Evolutionary conservation across 2,797 vertebrate species (phyloP).

Genomic region (Poecilia picta): DNA sequence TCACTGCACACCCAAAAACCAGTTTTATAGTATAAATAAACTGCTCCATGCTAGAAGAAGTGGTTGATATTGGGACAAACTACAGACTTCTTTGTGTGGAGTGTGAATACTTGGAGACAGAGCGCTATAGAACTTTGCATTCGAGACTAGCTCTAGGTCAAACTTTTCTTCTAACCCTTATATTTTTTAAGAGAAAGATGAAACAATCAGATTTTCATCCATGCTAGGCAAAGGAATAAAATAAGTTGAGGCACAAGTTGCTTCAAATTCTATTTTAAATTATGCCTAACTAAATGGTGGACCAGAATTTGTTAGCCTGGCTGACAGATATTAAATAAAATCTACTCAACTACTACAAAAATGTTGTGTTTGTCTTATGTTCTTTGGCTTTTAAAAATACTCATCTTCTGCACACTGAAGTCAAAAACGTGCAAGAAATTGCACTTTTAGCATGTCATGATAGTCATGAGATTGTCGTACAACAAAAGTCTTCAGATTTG

Average conservation of each 20-base stretch:
- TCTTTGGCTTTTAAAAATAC: not conserved
- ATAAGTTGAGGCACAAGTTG: not conserved
- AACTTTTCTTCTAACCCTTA: not conserved
- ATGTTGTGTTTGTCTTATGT: not conserved
- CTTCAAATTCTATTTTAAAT: not conserved
- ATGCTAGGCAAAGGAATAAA: not conserved
- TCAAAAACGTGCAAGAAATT: not conserved
- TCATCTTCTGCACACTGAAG: not conserved
- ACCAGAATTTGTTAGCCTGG: not conserved
- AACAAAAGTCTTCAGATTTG: not conserved
- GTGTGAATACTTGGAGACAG: not conserved
- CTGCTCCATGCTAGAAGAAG: not conserved
- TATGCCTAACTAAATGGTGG: not conserved
- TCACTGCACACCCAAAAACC: not conserved
- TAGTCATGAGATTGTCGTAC: not conserved
- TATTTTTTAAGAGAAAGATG: not conserved
- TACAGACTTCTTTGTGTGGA: not conserved
- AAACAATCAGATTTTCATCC: not conserved
- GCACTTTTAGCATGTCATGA: not conserved
- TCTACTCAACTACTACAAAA: constrained; percentile 1
- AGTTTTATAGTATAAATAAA: constrained; percentile 3
- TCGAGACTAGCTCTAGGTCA: not conserved
- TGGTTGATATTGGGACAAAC: not conserved
- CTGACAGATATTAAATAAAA: not conserved
- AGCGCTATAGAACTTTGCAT: not conserved